These are phyloP conservation scores for Machaerirhynchus nigripectus DNA, from an alignment of 2,113 vertebrate genomes.

Conservation along the genomic window DNA sequence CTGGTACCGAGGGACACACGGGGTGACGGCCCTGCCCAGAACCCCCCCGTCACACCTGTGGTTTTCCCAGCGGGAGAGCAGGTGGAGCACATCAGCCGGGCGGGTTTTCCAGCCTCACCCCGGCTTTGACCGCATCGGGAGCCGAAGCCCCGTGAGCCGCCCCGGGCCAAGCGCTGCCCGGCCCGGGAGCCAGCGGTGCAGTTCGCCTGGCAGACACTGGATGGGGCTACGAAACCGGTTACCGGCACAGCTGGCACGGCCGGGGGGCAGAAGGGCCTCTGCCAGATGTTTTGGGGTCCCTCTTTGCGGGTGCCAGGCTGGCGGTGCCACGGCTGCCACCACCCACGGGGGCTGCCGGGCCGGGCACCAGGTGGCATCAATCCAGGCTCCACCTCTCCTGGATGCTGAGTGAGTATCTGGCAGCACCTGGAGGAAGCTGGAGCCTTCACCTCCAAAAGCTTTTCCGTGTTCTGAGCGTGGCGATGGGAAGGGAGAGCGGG, in stretches of 20 bases:
- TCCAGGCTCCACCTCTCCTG: accelerated
- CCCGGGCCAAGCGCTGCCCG: not conserved
- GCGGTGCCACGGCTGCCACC: accelerated
- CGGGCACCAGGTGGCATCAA: not conserved
- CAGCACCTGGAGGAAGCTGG: not conserved
- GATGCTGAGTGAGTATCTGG: accelerated
- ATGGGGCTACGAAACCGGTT: slow-evolving; percentile 31
- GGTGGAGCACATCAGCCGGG: accelerated
- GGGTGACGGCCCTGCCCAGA: not conserved
- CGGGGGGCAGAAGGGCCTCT: not conserved
- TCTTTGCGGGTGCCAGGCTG: accelerated
- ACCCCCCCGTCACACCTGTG: accelerated
- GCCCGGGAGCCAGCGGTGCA: not conserved
- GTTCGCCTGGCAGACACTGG: slow-evolving; percentile 35
- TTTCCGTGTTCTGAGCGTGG: accelerated
- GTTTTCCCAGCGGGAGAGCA: accelerated
- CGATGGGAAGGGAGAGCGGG: accelerated
- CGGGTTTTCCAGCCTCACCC: not conserved
- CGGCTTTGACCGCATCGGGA: not conserved
- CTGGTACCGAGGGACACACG: not conserved
- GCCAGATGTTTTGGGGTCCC: not conserved
- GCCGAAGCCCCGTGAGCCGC: accelerated
- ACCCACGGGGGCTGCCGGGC: accelerated
- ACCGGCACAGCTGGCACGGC: not conserved
- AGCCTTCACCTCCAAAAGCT: not conserved